These are phyloP conservation scores for Merluccius polli DNA, from an alignment of 2,797 vertebrate species.

Conservation along the genomic window DNA sequence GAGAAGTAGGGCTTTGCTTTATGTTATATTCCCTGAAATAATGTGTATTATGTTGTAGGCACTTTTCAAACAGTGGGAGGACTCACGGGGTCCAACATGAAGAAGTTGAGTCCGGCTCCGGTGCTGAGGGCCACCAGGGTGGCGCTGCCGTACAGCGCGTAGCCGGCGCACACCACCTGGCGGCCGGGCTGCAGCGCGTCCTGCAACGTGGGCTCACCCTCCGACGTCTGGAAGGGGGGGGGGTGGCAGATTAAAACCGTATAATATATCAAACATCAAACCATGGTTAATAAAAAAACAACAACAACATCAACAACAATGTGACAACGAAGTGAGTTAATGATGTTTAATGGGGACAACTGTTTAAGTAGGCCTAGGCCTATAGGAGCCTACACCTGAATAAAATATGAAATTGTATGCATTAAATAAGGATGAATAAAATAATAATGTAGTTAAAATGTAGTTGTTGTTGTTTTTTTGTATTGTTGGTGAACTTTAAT, in stretches of 20 bases:
- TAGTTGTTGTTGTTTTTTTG: too few species aligned
- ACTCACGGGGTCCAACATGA: constrained; percentile 93
- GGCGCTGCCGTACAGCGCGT: constrained; percentile 92
- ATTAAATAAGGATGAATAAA: too few species aligned
- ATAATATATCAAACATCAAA: too few species aligned
- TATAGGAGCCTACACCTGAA: not conserved
- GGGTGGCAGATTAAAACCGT: not conserved
- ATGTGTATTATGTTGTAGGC: not conserved
- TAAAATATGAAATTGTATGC: not conserved
- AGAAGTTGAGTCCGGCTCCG: constrained; percentile 88
- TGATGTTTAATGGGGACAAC: too few species aligned
- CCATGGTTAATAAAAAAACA: not conserved
- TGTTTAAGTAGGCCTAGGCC: too few species aligned
- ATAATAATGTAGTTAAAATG: too few species aligned
- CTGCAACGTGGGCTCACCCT: constrained; percentile 78
- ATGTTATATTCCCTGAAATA: not conserved
- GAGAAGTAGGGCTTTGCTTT: not conserved
- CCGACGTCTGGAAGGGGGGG: constrained; percentile 64
- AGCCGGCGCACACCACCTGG: constrained; percentile 90
- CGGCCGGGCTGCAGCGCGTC: constrained; percentile 86
- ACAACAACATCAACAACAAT: too few species aligned
- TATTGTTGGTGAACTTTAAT: not conserved
- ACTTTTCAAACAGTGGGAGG: not conserved
- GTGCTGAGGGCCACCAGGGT: constrained; percentile 90
- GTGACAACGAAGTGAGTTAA: too few species aligned